A percentile compares a stretch with the other conserved stretches of the same genome.
Conservation (phyloP, 2,113 vertebrate genomes). For the Perca schrenkii region DNA sequence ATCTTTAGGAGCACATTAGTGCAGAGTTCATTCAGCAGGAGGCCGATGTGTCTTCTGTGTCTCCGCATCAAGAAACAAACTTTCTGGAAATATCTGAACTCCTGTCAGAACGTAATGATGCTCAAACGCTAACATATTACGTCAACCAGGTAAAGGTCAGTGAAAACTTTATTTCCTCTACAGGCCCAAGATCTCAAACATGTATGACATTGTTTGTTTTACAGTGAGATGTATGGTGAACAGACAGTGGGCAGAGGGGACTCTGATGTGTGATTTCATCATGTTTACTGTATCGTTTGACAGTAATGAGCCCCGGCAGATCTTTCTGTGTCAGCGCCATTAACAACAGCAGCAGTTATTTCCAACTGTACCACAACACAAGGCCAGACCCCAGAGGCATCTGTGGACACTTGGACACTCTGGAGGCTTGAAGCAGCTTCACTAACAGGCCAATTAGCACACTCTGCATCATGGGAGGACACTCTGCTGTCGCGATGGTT, state of each 20-base stretch:
- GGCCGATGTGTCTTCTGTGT: background rate
- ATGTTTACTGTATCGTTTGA: background rate
- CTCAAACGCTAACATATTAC: too few relatives aligned
- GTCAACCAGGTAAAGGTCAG: background rate
- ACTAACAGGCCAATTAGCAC: background rate
- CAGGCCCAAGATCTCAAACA: background rate
- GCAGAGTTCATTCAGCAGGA: too few relatives aligned
- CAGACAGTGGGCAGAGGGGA: background rate
- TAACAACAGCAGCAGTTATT: background rate
- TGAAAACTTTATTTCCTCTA: too few relatives aligned
- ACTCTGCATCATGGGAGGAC: background rate
- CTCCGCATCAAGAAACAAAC: background rate
- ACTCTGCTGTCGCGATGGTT: background rate
- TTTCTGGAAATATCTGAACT: background rate
- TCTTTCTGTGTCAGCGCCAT: background rate
- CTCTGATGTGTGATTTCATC: background rate
- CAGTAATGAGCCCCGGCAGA: slow-evolving; percentile 31
- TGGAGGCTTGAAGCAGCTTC: background rate
- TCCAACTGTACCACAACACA: too few relatives aligned
- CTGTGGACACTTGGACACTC: slow-evolving; percentile 43
- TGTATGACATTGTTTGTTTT: background rate
- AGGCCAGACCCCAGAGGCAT: background rate
- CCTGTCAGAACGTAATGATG: too few relatives aligned
- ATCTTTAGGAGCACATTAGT: too few relatives aligned
- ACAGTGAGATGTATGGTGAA: background rate